These are phyloP conservation scores for Muscicapa adusta DNA, from an alignment of 2,113 vertebrate species.

Conservation along the genomic window DNA sequence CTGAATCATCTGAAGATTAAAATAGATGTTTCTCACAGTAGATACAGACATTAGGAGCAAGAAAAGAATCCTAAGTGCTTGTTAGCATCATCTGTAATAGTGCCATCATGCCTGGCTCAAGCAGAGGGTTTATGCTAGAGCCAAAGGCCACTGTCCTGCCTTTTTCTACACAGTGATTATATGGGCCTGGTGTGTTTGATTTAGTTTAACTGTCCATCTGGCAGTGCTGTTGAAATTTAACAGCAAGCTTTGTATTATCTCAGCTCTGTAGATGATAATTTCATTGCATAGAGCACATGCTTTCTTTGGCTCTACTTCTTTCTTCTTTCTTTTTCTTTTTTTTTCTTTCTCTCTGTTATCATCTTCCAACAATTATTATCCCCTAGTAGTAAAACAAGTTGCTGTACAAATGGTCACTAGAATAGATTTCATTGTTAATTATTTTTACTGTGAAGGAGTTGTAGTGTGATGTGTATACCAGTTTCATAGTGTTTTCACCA, in stretches of 20 bases:
- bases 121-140: neutral
- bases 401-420: neutral
- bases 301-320: slow-evolving; percentile 17
- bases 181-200: neutral
- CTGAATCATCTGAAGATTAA: slow-evolving; percentile 41
- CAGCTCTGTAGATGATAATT: neutral
- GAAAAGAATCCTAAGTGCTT: neutral
- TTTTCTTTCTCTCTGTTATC: neutral
- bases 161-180: neutral
- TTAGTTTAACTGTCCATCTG: slow-evolving; percentile 16
- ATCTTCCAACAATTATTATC: neutral
- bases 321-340: neutral
- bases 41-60: neutral
- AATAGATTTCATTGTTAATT: neutral
- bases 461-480: neutral
- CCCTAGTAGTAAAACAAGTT: neutral
- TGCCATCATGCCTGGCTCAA: neutral
- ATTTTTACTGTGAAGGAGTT: neutral
- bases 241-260: slow-evolving; percentile 26
- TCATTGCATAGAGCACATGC: neutral
- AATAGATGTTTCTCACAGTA: slow-evolving; percentile 21
- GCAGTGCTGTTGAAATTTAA: slow-evolving; percentile 35
- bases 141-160: neutral
- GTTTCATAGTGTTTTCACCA: neutral
- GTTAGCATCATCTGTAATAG: neutral